phyloP scores from a whole-genome alignment of 1,140 invertebrate species.

The Frieseomelitta varia region DNA sequence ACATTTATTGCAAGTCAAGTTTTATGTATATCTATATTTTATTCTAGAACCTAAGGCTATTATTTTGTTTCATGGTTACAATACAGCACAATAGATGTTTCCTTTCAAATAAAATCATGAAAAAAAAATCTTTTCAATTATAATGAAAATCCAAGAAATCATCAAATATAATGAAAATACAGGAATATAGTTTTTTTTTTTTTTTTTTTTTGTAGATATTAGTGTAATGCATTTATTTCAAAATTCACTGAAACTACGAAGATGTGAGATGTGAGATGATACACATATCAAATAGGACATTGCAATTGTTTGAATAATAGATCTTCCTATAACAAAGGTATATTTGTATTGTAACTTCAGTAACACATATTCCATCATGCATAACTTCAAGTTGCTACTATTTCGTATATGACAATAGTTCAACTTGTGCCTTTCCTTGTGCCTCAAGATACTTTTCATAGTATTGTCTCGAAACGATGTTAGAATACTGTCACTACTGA shows the following conservation, averaged over 20 bases:
- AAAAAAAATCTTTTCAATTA: not conserved
- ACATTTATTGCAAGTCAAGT: not conserved
- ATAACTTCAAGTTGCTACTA: not conserved
- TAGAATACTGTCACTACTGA: not conserved
- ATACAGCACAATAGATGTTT: not conserved
- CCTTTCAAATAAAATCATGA: not conserved
- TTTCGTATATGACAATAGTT: not conserved
- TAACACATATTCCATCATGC: not conserved
- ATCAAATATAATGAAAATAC: too few relatives aligned
- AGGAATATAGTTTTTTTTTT: too few relatives aligned
- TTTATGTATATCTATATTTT: too few relatives aligned
- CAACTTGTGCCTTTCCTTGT: too few relatives aligned
- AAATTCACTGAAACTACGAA: not conserved
- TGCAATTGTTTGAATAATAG: not conserved
- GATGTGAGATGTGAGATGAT: not conserved
- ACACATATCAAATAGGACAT: not conserved
- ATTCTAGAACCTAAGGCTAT: not conserved
- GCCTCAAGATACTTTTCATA: not conserved
- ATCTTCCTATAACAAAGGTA: not conserved
- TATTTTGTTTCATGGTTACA: not conserved
- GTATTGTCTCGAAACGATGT: not conserved
- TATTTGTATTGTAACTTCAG: not conserved
- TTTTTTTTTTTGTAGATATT: too few relatives aligned
- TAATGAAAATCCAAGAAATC: not conserved
- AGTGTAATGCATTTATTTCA: not conserved